Percentiles rank a stretch among this genome's conserved stretches.
Evolutionary conservation across 2,113 vertebrate species (phyloP).

Genomic region (Serinus canaria): DNA sequence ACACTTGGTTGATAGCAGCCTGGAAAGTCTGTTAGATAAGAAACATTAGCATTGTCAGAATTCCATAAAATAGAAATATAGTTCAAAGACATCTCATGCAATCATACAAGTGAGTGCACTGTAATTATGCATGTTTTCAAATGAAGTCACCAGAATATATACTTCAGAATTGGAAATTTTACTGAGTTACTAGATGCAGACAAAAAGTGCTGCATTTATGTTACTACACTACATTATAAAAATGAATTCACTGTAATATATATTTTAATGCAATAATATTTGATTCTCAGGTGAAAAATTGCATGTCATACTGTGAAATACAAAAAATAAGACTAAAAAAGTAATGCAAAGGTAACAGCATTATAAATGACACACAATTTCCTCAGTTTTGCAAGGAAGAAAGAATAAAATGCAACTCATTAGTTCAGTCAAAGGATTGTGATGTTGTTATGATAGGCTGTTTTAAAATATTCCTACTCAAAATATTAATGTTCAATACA

Average conservation of each 20-base stretch:
- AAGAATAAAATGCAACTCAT: not conserved
- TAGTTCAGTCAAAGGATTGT: not conserved
- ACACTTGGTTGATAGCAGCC: slow-evolving; percentile 91
- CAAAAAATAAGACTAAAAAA: not conserved
- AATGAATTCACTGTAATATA: not conserved
- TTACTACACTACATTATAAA: not conserved
- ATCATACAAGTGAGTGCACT: not conserved
- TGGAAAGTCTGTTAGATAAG: slow-evolving; percentile 82
- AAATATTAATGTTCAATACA: not conserved
- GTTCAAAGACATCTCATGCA: not conserved
- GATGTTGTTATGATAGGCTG: not conserved
- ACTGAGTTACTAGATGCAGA: not conserved
- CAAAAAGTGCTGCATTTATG: not conserved
- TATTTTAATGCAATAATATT: not conserved
- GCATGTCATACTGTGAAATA: not conserved
- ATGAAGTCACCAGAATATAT: not conserved
- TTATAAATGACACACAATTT: not conserved
- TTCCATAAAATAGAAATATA: not conserved
- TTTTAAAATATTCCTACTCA: not conserved
- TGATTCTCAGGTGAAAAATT: not conserved
- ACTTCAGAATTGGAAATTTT: not conserved
- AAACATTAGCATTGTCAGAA: slow-evolving; percentile 23
- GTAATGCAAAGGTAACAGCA: not conserved
- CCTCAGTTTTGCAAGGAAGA: not conserved
- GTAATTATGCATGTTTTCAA: not conserved